Conservation (phyloP, 2,113 vertebrate species). For the Tetrao urogallus region DNA sequence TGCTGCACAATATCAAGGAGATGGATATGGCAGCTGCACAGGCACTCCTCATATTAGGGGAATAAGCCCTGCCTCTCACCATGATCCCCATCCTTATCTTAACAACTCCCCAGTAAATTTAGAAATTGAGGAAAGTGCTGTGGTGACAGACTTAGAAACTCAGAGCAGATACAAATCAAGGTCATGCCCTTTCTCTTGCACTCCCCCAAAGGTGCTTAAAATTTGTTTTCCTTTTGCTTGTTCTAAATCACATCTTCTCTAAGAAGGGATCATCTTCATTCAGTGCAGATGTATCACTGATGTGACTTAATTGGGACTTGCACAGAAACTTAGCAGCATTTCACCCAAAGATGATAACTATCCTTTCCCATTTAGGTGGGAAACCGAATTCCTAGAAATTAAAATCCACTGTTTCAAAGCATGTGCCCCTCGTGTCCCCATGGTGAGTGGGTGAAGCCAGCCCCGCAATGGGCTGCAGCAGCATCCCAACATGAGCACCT, state of each 20-base stretch:
- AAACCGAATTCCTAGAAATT: neutral
- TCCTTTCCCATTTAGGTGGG: rapidly evolving
- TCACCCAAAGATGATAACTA: neutral
- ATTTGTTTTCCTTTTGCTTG: neutral
- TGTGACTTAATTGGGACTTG: neutral
- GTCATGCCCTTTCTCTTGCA: neutral
- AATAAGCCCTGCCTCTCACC: neutral
- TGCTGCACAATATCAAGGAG: neutral
- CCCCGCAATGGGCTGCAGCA: neutral
- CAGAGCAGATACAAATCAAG: constrained; percentile 46
- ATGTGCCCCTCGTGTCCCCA: neutral
- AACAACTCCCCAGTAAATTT: constrained; percentile 19
- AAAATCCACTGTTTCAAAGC: neutral
- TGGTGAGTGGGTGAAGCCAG: neutral
- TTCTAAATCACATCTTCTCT: neutral
- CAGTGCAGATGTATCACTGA: neutral
- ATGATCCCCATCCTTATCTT: constrained; percentile 26
- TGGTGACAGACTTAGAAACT: constrained; percentile 21
- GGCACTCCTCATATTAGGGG: neutral
- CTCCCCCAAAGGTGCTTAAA: constrained; percentile 15
- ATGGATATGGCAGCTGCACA: neutral
- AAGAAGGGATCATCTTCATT: neutral
- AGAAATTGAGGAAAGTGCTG: constrained; percentile 20
- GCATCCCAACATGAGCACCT: neutral
- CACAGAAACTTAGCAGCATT: neutral